Percentiles rank a stretch among this genome's conserved stretches.
Conservation (phyloP, 64 coral and sea anemone species). For the Porites australiensis region DNA sequence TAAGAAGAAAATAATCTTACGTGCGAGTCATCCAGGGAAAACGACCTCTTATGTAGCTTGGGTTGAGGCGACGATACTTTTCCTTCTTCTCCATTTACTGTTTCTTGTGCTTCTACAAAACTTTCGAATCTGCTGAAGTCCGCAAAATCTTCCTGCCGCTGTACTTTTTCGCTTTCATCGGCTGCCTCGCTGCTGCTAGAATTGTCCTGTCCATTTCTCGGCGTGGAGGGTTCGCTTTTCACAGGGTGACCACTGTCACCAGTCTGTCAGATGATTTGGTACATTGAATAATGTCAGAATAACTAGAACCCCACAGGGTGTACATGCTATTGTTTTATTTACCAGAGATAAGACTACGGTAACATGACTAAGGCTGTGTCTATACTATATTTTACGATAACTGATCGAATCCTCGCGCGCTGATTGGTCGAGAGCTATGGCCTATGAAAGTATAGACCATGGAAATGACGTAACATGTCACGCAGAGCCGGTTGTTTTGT, state of each 20-base stretch:
- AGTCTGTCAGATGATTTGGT: conserved; percentile 6
- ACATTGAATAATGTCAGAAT: not conserved
- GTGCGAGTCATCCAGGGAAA: conserved; percentile 72
- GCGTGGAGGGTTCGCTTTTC: conserved; percentile 16
- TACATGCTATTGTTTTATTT: no score
- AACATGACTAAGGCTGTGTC: no score
- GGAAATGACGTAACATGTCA: no score
- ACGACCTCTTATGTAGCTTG: conserved; percentile 71
- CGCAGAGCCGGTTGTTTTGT: no score
- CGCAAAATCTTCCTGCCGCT: conserved; percentile 89
- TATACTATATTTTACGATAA: no score
- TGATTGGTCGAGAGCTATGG: no score
- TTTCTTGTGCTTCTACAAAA: conserved; percentile 73
- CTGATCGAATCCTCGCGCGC: no score
- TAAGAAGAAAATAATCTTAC: conserved; percentile 9
- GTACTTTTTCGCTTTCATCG: conserved; percentile 1
- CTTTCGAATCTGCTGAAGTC: conserved; percentile 99
- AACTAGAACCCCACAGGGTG: not conserved
- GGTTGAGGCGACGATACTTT: not conserved
- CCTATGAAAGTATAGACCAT: no score
- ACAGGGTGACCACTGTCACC: conserved; percentile 24
- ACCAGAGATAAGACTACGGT: no score
- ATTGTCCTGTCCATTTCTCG: not conserved
- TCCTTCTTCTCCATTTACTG: conserved; percentile 30
- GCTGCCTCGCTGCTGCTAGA: conserved; percentile 23